Evolutionary conservation across 2,797 vertebrate genomes (phyloP), one percentile per base, ranked within the genome.

Genomic region (Thaleichthys pacificus): DNA sequence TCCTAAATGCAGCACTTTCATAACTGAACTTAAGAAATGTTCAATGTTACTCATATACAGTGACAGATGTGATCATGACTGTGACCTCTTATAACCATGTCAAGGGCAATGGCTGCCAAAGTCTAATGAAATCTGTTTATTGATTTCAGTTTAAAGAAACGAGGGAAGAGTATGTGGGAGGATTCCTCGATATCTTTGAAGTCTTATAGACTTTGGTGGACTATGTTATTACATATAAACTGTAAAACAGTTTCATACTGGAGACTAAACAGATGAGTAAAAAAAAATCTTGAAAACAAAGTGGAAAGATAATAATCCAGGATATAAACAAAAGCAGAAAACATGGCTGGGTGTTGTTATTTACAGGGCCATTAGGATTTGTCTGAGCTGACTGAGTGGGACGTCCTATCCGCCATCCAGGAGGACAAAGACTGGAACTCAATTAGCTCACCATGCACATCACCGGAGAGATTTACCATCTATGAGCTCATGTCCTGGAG

Each of bases 381-480:
- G 76, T 70, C 35, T 2, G 72, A 70, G 71, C 80, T 56, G 83
- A 84, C 68, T 62, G 84, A 85, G 75, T 74, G 82, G 78, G 85
- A 86, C 78, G 86, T 74, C 90, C 91, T 90, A 78, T 79, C 80
- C 73, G 72, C 75, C 72, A 85, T 88, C 86, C 90, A 89, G 88
- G 89, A 91, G 88, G 89, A 91, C 91, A 93, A 92, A 92, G 91
- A 89, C 91, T 84, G 83, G 87, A 92, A 93, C 91, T 91, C 91
- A 90, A 93, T 94, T 93, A 94, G 84, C 85, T 89, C 86, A 76
- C 85, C 78, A 85, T 84, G 86, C 83, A 85, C 87, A 77, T 77
- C 12, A 81, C 81, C 78, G 85, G 85, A 87, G 76, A 91, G 90
- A 93, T 93, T 93, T 91, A 92, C 86, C 88, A 88, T 91, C 90